Percentiles rank a stretch among this genome's conserved stretches.
Conservation (phyloP, 2,797 vertebrate species). For the Scyliorhinus canicula region DNA sequence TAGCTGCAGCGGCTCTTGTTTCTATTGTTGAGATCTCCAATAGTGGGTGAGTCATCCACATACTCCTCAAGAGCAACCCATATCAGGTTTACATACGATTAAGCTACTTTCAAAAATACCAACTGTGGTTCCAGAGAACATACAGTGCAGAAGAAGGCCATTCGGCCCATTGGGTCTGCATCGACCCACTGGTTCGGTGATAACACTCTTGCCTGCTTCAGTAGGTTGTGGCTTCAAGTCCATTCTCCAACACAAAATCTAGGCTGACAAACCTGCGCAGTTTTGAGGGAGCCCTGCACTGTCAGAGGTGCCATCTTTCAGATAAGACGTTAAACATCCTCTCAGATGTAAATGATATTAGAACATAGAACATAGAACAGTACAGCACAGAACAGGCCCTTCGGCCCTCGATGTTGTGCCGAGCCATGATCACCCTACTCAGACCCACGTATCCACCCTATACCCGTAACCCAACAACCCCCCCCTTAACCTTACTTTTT, state of each 20-base stretch:
- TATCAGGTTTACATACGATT: neutral
- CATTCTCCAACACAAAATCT: neutral
- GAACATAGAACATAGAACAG: too few relatives aligned
- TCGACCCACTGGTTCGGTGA: neutral
- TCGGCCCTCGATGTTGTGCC: too few relatives aligned
- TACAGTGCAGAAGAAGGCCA: too few relatives aligned
- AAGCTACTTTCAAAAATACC: neutral
- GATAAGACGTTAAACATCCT: neutral
- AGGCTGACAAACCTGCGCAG: neutral
- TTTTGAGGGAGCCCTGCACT: neutral
- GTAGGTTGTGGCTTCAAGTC: neutral
- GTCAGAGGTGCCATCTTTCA: neutral
- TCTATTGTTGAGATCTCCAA: conserved; percentile 14
- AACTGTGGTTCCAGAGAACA: too few relatives aligned
- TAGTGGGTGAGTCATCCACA: neutral
- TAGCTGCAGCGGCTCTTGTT: neutral
- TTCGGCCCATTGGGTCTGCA: too few relatives aligned
- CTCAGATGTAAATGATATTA: neutral
- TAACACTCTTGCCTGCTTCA: neutral
- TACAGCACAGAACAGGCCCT: too few relatives aligned
- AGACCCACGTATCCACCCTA: too few relatives aligned
- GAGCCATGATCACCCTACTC: too few relatives aligned
- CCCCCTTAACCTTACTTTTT: too few relatives aligned
- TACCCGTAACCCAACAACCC: too few relatives aligned
- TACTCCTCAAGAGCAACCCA: neutral